Base-by-base conservation (phyloP, 1,140 invertebrate genomes). In the Helicoverpa armigera region DNA sequence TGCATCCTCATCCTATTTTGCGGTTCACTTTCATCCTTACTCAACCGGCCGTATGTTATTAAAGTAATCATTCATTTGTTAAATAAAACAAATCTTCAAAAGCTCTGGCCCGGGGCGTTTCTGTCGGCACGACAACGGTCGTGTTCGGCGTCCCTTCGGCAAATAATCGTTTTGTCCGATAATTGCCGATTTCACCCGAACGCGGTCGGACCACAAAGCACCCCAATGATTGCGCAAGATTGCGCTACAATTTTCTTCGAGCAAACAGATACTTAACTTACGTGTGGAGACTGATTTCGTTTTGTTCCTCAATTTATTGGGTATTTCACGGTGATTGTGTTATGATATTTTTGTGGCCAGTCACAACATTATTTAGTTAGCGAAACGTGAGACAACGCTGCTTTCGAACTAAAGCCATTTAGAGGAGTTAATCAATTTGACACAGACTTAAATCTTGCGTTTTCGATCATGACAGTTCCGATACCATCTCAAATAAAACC, bases 241-340 rank as follows among this genome's bases (percentile, higher is more conserved):
- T 89, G 85, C 82, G 76, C 73, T 80, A 69, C 83, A 88, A 89
- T 89, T 89, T 87, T 73, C 61, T 80, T 53, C 54, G 56, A 85
- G 74, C 82, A 79, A 85, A 87, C 82, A 84, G 73, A 74, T 78
- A 35, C 51, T 79, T 79, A 63, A 35, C 51, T 79, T 79, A 63
- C 48, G 63, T 14, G n/a, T 53, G 82, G 48, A 54, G 35, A 35
- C 13, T 35, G 43, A 61, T 56, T 63, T 84, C 29, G 70, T 69
- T 81, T 48, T 76, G 11, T 3, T 70, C 80, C 67, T 58, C 61
- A 79, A 60, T 60, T 82, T 76, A 54, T 54, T 9, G 14, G 18
- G 43, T 11, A 61, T 76, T 51, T 51, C 73, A 63, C 61, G 43
- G 73, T 63, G 43, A 76, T 4, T 11, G 14, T 43, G 13, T 63